Evolutionary conservation across 2,113 vertebrate species (phyloP).

Genomic region (Neogale vison): DNA sequence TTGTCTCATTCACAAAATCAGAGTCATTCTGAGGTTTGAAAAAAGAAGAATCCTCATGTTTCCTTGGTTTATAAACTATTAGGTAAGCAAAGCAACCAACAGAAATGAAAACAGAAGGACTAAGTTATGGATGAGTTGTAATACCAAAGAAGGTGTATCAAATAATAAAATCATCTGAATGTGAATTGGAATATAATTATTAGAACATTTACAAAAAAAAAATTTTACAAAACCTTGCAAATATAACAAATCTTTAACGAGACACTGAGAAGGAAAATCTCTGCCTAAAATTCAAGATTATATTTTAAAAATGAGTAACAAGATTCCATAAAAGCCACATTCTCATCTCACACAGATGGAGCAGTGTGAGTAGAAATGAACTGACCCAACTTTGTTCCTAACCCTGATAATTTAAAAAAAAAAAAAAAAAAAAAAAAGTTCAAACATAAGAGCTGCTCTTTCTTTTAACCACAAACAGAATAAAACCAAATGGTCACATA

Average conservation of each 20-base stretch:
- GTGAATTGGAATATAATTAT: not conserved
- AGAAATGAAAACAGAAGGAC: not conserved
- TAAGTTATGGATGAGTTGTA: not conserved
- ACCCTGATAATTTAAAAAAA: not conserved
- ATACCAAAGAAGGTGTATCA: not conserved
- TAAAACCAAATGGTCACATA: not conserved
- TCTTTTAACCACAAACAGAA: not conserved
- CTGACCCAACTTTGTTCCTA: not conserved
- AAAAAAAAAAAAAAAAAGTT: not conserved
- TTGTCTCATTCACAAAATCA: not conserved
- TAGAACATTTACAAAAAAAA: not conserved
- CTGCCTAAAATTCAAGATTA: not conserved
- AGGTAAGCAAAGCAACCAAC: not conserved
- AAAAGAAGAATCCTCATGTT: not conserved
- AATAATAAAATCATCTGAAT: not conserved
- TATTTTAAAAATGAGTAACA: not conserved
- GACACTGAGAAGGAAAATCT: not conserved
- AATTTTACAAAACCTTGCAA: not conserved
- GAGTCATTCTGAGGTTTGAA: not conserved
- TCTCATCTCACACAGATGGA: not conserved
- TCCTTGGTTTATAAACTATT: not conserved
- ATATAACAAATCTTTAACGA: not conserved
- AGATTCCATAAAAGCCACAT: not conserved
- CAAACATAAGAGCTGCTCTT: not conserved
- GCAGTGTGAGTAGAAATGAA: not conserved